Base-by-base conservation (phyloP, 2,888 invertebrate species). In the Pristionchus mayeri region DNA sequence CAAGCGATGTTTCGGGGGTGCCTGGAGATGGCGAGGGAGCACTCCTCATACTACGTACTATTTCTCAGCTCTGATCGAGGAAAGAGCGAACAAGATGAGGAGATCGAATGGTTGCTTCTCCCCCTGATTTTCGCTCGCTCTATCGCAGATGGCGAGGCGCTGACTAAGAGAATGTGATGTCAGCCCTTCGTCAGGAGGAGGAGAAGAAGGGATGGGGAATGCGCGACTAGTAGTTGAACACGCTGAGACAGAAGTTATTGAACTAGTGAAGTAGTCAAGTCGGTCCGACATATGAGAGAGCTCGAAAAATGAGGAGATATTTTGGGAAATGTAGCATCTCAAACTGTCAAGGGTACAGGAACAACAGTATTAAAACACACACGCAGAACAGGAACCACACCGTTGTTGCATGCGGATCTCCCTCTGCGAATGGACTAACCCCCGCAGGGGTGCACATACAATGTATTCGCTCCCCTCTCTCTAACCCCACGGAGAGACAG, bases 351-450 rank as follows among this genome's bases (percentile, higher is more conserved):
- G n/a, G n/a, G n/a, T n/a, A n/a, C 44, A 44, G 44, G 44, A 44
- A 44, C 44, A 44, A 9, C 13, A 6, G 7, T 44, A 13, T 6
- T 9, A 9, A 44, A 13, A 44, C 44, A 44, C 44, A 44, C 44
- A 9, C 44, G 44, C n/a, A 44, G 34, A 63, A 37, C 63, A 63
- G 63, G 63, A 63, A 63, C 63, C 63, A 63, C 63, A 63, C 63
- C 30, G 34, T 63, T 34, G 63, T 34, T 71, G 40, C 40, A 71
- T 40, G 71, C 71, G 71, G 40, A 71, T 34, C 37, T n/a, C n/a
- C n/a, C n/a, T n/a, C n/a, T 71, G 67, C 18, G 34, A 63, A 18
- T 63, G 63, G 21, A 21, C 67, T 71, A 71, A 71, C 71, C 40
- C n/a, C 71, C 71, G 16, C 37, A 34, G 71, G 63, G 71, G 71